Percentiles rank a stretch among this genome's conserved stretches.
These are phyloP conservation scores for Lateolabrax maculatus DNA, from an alignment of 2,797 vertebrate genomes.

Conservation along the genomic window DNA sequence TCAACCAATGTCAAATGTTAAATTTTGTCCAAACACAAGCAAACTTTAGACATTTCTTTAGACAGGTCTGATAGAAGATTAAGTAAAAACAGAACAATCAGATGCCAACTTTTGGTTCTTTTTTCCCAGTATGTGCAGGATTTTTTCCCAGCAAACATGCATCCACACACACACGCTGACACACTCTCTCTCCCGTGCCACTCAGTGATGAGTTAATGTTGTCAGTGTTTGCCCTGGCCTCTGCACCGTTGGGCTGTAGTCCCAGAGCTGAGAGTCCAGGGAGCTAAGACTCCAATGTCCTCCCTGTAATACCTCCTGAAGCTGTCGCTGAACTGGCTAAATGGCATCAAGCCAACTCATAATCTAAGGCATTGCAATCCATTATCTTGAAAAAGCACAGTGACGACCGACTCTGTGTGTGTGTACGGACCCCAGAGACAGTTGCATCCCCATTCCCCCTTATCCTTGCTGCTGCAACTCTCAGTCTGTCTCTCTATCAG, in stretches of 20 bases:
- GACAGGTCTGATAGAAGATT: not conserved
- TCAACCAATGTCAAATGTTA: not conserved
- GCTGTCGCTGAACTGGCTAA: constrained; percentile 81
- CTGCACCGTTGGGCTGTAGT: constrained; percentile 46
- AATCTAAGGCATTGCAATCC: constrained; percentile 89
- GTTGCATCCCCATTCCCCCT: constrained; percentile 32
- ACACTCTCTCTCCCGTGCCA: constrained; percentile 12
- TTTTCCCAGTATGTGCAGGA: not conserved
- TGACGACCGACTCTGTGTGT: constrained; percentile 57
- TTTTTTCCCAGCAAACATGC: constrained; percentile 13
- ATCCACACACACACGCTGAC: not conserved
- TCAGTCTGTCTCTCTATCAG: constrained; percentile 28
- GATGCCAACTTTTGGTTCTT: not conserved
- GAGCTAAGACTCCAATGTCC: constrained; percentile 66
- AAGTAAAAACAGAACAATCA: not conserved
- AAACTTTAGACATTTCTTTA: not conserved
- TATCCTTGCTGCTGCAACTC: constrained; percentile 28
- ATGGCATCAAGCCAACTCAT: constrained; percentile 89
- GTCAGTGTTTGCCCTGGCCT: constrained; percentile 60
- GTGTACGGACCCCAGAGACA: constrained; percentile 35
- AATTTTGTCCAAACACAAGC: not conserved
- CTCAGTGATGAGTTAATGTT: constrained; percentile 55
- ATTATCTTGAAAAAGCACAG: constrained; percentile 88
- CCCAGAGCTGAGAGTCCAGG: constrained; percentile 52
- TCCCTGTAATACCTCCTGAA: constrained; percentile 86